Evolutionary conservation across 2,888 invertebrate genomes (phyloP), one percentile per base, ranked within the genome.

Genomic region (Drosophila fulvimacula): DNA sequence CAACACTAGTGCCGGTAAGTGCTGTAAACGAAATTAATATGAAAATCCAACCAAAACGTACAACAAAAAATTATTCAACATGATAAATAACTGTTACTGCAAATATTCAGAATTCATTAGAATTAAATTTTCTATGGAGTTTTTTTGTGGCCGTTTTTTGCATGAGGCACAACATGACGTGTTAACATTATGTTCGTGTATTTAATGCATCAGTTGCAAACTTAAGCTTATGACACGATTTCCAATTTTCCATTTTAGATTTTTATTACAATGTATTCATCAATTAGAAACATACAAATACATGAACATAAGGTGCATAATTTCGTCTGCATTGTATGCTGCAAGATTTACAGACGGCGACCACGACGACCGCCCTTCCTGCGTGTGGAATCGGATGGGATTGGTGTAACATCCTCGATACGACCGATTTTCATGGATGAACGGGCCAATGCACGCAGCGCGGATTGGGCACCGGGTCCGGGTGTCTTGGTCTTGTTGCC

Each of bases 341-440:
- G 59, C 24, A 30, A 15, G 11, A 32, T 64, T 95, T 98, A 99
- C 95, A 99, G 95, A 94, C 99, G 96, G 94, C 99, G 97, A 94
- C 99, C 99, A 94, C 99, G 96, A 92, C 99, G 96, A 94, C 99
- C 99, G 93, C 99, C 99, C 97, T 99, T 99, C 95, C 99, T 98
- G 93, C 99, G 96, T 66, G 99, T 99, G 79, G 98, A 97, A 94
- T 99, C 99, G 66, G 99, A 98, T 90, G 99, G 99, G 93, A 99
- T 99, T 30, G 99, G 99, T 17, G 99, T 99, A 7, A 99, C 99
- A 94, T 99, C 99, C 94, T 98, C 99, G 92, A 99, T 99, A 90
- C 99, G 96, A 58, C 99, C 99, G 93, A 99, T 99, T 93, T 99
- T 99, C 98, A 99, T 99, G 90, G 97, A 98, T 67, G 99, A 98